Base-by-base conservation (phyloP, 2,113 vertebrate genomes). In the Poeciliopsis occidentalis region DNA sequence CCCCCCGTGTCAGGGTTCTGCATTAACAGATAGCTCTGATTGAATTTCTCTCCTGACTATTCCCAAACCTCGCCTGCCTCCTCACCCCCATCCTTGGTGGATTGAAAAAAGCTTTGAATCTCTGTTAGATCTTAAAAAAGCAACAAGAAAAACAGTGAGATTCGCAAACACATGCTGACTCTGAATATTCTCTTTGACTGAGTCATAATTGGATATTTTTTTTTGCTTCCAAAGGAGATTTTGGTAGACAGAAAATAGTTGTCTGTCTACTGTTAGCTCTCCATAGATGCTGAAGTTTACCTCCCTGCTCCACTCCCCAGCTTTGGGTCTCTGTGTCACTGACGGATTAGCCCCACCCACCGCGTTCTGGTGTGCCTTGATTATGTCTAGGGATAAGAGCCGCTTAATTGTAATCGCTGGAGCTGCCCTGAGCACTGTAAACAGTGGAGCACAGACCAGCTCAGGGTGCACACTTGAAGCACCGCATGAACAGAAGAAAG, bases 321-420 rank as follows among this genome's bases (percentile, higher is more conserved):
- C 84, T 68, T 26, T 67, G 71, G 73, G 71, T 82, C 80, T 82
- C 81, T 76, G 79, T 84, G 81, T 72, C 72, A 74, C 71, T 44
- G 78, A 54, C 79, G 89, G 92, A 92, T 94, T 94, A 93, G 82
- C 86, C 64, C 85, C 27, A 69, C 81, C 88, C 80, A 83, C 73
- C 66, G 62, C 69, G 62, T 87, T 80, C 65, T 90, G 84, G 68
- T 82, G 80, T 80, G 88, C 51, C 84, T 91, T 92, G 93, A 91
- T 92, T 90, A 93, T 94, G 88, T 91, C 87, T 84, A 85, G 76
- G 90, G 91, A 92, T 91, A 92, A 94, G 89, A 92, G 91, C 88
- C 86, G 90, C 92, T 94, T 94, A 93, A 93, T 93, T 93, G 86
- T 94, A 91, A 93, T 93, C 90, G 85, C 87, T 91, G 82, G 81